Base-by-base conservation (phyloP, 2,888 invertebrate species). In the Alcis repandata region DNA sequence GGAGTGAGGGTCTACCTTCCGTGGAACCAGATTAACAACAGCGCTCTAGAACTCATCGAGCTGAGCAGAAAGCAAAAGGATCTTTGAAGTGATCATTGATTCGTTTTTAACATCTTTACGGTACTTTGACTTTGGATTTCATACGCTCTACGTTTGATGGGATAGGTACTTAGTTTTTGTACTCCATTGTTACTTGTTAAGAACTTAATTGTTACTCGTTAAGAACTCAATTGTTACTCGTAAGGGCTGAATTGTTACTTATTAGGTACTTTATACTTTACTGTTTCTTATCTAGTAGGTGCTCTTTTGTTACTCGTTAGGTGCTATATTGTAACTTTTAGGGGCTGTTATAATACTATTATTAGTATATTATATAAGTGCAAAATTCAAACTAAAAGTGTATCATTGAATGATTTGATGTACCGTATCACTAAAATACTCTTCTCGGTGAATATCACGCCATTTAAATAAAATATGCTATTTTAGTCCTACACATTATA, bases 1-100 rank as follows among this genome's bases (percentile, higher is more conserved):
- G 89, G 89, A 0, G 32, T 90, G 0, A 84, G 79, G 20, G 10
- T 89, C 0, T 88, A 86, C 74, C 41, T 89, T 0, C 89, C 90
- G 0, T 86, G 86, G 86, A 70, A 80, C 40, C 81, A 80, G 52
- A 68, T 86, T 0, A 78, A 85, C 40, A 59, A 45, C 9, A 32
- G 57, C 2, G 57, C 68, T 8, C 48, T 71, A 15, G 49, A 70
- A 22, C 53, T 60, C 19, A 46, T 54, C 19, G 38, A 53, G 6
- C 43, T 45, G 13, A 52, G 43, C 20, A 20, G 32, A 13, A 53
- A 52, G n/a, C 13, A 15, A 17, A 32, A 0, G 33, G 11, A 33
- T 15, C 33, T 8, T 11, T 48, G 3, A 15, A 2, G 4, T 9
- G 7, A 15, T 11, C 15, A 17, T 2, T 49, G 13, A 33, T 33